A percentile compares a stretch with the other conserved stretches of the same genome.
Conservation (phyloP, 1,140 invertebrate species). For the Drosophila baimaii region DNA sequence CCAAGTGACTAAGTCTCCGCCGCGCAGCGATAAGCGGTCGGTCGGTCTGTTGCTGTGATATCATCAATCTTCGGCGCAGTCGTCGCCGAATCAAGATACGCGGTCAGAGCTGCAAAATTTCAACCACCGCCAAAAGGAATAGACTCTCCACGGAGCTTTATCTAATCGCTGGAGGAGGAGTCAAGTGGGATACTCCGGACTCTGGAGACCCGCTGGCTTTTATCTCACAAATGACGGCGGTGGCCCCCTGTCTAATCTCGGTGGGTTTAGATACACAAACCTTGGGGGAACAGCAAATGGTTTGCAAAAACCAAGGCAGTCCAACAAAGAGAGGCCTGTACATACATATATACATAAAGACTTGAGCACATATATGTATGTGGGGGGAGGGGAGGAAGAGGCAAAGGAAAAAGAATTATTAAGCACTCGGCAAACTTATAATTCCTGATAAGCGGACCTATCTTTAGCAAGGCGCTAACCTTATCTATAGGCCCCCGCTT, state of each 20-base stretch:
- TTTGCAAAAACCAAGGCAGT: slow-evolving; percentile 26
- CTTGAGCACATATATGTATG: neutral
- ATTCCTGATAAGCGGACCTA: slow-evolving; percentile 68
- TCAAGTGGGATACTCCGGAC: neutral
- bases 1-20: slow-evolving; percentile 31
- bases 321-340: neutral
- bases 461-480: slow-evolving; percentile 57
- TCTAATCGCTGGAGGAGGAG: slow-evolving; percentile 13
- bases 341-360: neutral
- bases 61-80: slow-evolving; percentile 9
- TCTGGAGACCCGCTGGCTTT: slow-evolving; percentile 5
- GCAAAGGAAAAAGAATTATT: slow-evolving; percentile 33
- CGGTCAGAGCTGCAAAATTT: slow-evolving; percentile 4
- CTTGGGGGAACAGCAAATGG: slow-evolving; percentile 12
- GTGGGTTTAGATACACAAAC: slow-evolving; percentile 28
- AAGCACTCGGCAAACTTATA: slow-evolving; percentile 73
- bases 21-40: slow-evolving; percentile 23
- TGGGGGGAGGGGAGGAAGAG: slow-evolving; percentile 20
- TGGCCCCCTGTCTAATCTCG: slow-evolving; percentile 15
- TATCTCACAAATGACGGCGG: slow-evolving; percentile 23
- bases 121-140: neutral
- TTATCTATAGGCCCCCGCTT: slow-evolving; percentile 36
- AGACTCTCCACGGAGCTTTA: neutral
- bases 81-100: neutral
- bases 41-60: slow-evolving; percentile 15